These are phyloP conservation scores for Oreotrochilus melanogaster DNA, from an alignment of 2,113 vertebrate genomes.

Conservation along the genomic window DNA sequence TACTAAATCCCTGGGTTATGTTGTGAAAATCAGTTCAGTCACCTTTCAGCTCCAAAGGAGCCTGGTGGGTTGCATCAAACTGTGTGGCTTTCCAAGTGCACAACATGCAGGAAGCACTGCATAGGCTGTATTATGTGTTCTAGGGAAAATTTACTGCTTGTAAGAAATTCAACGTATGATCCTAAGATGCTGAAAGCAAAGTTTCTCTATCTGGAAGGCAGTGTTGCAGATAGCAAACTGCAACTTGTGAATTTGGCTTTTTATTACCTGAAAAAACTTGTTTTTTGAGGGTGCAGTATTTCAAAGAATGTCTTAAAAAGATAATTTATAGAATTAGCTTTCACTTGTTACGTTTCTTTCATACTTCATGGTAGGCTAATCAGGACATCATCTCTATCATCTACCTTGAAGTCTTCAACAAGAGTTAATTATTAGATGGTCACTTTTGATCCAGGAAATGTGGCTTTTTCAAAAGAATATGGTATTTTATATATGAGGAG, in stretches of 20 bases:
- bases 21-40: not conserved
- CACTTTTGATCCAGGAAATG: not conserved
- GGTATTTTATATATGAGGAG: not conserved
- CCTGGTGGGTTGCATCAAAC: not conserved
- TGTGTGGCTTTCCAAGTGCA: not conserved
- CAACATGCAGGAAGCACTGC: not conserved
- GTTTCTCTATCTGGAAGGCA: not conserved
- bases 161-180: not conserved
- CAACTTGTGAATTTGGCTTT: not conserved
- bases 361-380: not conserved
- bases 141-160: constrained; percentile 44
- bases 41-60: not conserved
- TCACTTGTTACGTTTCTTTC: not conserved
- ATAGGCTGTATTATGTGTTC: constrained; percentile 36
- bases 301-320: not conserved
- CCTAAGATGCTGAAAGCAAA: constrained; percentile 7
- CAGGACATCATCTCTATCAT: not conserved
- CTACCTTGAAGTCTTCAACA: not conserved
- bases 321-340: constrained; percentile 12
- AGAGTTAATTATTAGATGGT: not conserved
- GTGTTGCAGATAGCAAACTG: not conserved
- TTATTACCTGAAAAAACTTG: not conserved
- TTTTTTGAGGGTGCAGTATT: constrained; percentile 1
- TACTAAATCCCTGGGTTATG: not conserved
- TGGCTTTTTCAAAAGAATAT: not conserved